Conservation (phyloP, 53 echinoderm and acorn worm species). For the Holothuria scabra region DNA sequence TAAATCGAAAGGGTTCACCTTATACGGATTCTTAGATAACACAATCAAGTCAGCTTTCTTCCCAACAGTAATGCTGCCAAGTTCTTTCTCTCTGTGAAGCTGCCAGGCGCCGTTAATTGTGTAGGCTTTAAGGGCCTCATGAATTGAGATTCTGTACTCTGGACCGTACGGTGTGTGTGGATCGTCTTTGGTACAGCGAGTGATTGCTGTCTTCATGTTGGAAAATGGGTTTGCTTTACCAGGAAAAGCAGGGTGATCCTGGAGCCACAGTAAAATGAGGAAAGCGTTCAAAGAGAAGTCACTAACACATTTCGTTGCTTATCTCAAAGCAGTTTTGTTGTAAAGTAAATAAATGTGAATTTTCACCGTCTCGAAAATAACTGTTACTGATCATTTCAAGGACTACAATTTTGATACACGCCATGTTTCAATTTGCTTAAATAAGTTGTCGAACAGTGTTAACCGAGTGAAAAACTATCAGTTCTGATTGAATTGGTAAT, state of each 20-base stretch:
- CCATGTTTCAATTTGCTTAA: no score
- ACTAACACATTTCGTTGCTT: no score
- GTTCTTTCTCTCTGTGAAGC: conserved; percentile 53
- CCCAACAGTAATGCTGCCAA: conserved; percentile 60
- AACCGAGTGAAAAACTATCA: no score
- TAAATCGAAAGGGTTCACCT: conserved; percentile 52
- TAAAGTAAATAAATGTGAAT: no score
- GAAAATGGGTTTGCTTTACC: conserved; percentile 53
- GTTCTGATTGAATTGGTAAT: no score
- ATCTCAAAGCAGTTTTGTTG: no score
- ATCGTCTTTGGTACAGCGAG: conserved; percentile 55
- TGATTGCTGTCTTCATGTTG: conserved; percentile 60
- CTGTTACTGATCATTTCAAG: no score
- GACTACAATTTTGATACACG: no score
- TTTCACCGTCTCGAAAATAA: no score
- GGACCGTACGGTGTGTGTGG: conserved; percentile 56
- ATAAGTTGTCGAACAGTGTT: no score
- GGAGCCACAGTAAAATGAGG: no score
- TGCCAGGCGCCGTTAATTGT: conserved; percentile 62
- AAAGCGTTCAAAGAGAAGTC: no score
- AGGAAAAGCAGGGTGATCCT: conserved; percentile 69
- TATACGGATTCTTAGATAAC: conserved; percentile 30
- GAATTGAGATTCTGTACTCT: conserved; percentile 54
- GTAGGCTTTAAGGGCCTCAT: conserved; percentile 69
- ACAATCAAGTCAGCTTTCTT: conserved; percentile 57